Base-by-base conservation (phyloP, 2,888 invertebrate genomes). In the Pardosa pseudoannulata region DNA sequence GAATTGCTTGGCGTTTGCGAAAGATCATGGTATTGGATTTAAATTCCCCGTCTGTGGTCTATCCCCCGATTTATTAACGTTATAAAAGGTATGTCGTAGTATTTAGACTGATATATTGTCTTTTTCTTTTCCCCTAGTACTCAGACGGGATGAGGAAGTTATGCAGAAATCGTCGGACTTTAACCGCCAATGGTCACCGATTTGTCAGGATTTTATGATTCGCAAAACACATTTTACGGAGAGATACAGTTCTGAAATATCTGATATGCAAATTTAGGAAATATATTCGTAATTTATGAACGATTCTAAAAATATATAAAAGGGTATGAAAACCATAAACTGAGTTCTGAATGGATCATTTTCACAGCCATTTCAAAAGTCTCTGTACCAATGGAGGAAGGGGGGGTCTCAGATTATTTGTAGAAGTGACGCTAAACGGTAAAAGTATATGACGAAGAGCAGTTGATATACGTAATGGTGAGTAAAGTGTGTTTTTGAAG, bases 31-130 rank as follows among this genome's bases (percentile, higher is more conserved):
- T 67, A 67, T 31, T 19, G 67, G 67, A 67, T 67, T 67, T 67
- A 67, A 67, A 67, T 67, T 67, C 67, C 31, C 67, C 9, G 28
- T n/a, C 19, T 31, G 13, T n/a, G 32, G 16, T 67, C 36, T 67
- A 67, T 67, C 67, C 67, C 67, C n/a, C 27, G 36, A 67, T 67
- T 67, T 67, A 67, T 67, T 31, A 36, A 27, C 19, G 36, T 19
- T 67, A 32, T 67, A 67, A 67, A 36, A 36, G 67, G 23, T 67
- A 67, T 67, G 32, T 67, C 67, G 19, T 32, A 32, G 67, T 67
- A 28, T 67, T 67, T 67, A 67, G 36, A 23, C 67, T 67, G 67
- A 67, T 32, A 67, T 67, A 67, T 67, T n/a, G 67, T n/a, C 23
- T 36, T 67, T 36, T 36, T 9, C 32, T 67, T 28, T 67, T 36